Percentiles rank a stretch among this genome's conserved stretches.
Conservation (phyloP, 2,888 invertebrate species). For the Thecocarcelia acutangulata region DNA sequence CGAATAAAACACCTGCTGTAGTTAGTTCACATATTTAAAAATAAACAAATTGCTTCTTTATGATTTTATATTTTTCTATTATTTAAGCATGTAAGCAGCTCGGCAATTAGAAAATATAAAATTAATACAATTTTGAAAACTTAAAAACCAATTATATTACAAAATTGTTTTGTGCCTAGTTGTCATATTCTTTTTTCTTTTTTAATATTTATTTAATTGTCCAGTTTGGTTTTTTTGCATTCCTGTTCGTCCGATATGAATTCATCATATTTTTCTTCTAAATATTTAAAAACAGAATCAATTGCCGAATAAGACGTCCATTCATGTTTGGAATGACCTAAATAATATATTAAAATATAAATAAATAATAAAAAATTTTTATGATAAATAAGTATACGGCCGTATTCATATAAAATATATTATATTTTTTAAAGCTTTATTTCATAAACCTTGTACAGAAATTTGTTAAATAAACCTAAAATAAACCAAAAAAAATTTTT, state of each 20-base stretch:
- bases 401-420: too few species aligned
- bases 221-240: constrained; percentile 53
- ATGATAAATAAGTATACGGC: too few species aligned
- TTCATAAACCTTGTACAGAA: too few species aligned
- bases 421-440: too few species aligned
- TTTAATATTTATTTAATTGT: constrained; percentile 21
- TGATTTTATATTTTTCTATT: too few species aligned
- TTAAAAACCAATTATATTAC: neutral
- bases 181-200: too few species aligned
- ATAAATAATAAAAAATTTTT: neutral
- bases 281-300: constrained; percentile 85
- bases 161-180: constrained; percentile 1
- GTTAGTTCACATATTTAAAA: too few species aligned
- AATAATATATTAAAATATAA: constrained; percentile 47
- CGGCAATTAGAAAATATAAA: neutral
- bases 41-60: too few species aligned
- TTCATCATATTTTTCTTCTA: constrained; percentile 81
- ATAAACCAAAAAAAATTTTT: too few species aligned
- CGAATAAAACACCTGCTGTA: too few species aligned
- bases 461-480: too few species aligned
- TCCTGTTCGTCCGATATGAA: constrained; percentile 58
- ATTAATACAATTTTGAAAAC: constrained; percentile 22
- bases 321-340: constrained; percentile 86
- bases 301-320: constrained; percentile 87
- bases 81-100: too few species aligned